These are phyloP conservation scores for Pandemis heparana DNA, from an alignment of 2,888 invertebrate species.

Conservation along the genomic window DNA sequence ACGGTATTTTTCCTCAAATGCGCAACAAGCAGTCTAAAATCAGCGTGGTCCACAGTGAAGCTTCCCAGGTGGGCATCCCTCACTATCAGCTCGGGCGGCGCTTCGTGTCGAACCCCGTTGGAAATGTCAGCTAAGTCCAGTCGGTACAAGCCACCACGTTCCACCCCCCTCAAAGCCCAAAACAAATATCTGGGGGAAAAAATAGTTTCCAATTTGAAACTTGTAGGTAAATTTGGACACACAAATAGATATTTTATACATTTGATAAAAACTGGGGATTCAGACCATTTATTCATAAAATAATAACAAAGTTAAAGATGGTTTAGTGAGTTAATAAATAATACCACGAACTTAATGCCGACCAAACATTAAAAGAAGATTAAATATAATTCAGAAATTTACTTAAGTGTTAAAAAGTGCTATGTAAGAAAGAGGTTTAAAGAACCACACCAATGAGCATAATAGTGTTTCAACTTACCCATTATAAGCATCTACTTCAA, in stretches of 20 bases:
- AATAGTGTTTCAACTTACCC: conserved; percentile 85
- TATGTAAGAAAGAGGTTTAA: not conserved
- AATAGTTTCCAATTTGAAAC: not conserved
- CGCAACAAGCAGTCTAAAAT: conserved; percentile 92
- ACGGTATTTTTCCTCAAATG: conserved; percentile 91
- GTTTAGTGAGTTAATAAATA: too few species aligned
- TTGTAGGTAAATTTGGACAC: too few species aligned
- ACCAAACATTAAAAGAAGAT: too few species aligned
- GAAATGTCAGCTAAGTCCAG: conserved; percentile 91
- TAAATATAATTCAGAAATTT: too few species aligned
- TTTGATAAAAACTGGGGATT: not conserved
- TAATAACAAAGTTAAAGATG: too few species aligned
- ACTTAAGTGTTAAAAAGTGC: too few species aligned
- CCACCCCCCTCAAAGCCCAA: conserved; percentile 87
- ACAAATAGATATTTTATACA: too few species aligned
- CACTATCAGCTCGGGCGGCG: conserved; percentile 87
- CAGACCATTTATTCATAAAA: too few species aligned
- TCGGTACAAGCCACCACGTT: conserved; percentile 89
- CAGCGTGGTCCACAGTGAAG: conserved; percentile 93
- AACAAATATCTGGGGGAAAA: conserved; percentile 89
- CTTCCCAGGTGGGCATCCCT: conserved; percentile 90
- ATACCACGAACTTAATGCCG: too few species aligned
- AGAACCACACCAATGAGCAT: not conserved
- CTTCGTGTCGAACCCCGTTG: conserved; percentile 90
- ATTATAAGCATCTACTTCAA: conserved; percentile 97